phyloP scores from a whole-genome alignment of 53 echinoderm and acorn worm species.

The Hippasteria phrygiana region DNA sequence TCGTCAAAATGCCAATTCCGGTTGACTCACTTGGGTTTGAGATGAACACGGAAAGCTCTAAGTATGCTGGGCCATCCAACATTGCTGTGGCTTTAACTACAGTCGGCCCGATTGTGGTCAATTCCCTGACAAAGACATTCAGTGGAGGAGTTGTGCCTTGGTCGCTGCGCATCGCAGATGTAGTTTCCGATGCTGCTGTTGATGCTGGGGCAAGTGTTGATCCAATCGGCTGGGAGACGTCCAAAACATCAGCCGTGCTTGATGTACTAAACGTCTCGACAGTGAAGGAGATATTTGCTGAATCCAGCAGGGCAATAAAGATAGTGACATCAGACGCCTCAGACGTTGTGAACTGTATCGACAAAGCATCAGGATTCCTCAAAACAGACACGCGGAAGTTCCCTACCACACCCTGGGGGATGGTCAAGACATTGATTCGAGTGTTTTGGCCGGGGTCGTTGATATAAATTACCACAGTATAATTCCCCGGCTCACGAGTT shows the following conservation, averaged over 20 bases:
- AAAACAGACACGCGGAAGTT: neutral
- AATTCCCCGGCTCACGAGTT: conserved; percentile 34
- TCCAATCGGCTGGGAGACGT: conserved; percentile 3
- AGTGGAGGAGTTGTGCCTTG: neutral
- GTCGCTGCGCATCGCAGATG: neutral
- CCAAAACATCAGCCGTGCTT: conserved; percentile 32
- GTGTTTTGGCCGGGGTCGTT: conserved; percentile 22
- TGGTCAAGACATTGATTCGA: neutral
- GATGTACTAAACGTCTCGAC: conserved; percentile 36
- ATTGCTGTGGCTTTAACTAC: conserved; percentile 4
- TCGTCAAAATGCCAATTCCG: conserved; percentile 21
- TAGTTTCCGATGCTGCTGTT: neutral
- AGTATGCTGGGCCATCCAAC: conserved; percentile 9
- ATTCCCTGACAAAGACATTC: neutral
- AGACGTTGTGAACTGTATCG: neutral
- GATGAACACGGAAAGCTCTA: conserved; percentile 8
- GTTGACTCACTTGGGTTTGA: conserved; percentile 14
- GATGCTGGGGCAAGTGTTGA: neutral
- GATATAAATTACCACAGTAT: conserved; percentile 3
- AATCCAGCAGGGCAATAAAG: neutral
- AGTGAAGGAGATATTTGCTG: conserved; percentile 26
- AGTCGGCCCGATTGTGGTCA: conserved; percentile 17
- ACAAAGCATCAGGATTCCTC: neutral
- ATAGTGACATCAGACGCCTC: conserved; percentile 14
- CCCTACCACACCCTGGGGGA: neutral